Evolutionary conservation across 2,113 vertebrate genomes (phyloP), one percentile per base, ranked within the genome.

Genomic region (Potamarius usumacintae): DNA sequence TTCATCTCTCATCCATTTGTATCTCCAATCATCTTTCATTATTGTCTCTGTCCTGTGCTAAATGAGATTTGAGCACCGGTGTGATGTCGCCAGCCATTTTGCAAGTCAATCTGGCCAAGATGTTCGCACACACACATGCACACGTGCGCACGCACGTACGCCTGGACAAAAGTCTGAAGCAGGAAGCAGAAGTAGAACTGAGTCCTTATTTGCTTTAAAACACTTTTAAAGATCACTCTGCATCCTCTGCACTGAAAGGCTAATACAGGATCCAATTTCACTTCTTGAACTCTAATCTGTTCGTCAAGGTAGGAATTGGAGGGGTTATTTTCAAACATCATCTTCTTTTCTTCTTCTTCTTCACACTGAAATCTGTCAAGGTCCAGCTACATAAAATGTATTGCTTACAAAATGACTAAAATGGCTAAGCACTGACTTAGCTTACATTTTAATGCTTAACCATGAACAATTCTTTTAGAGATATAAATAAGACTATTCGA

Each of bases 251-350:
- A 89, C 88, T 94, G 93, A 95, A 94, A 95, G 67, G 89, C 87
- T 94, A 94, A 94, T 93, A 93, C 90, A 65, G 90, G 91, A 93
- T 71, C 91, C 87, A 91, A 91, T 91, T 92, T 93, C 81, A 93
- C 93, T 94, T 93, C 90, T 87, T 84, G 86, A 71, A 83, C 81
- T 79, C 91, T 92, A 92, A 91, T 93, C 90, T 77, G 86, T 90
- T 90, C 81, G 89, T 86, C 74, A 88, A 89, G 90, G 90, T 89
- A 88, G 89, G 85, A 88, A 87, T 87, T 63, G 20, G 84, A 57
- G 65, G 86, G 77, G 71, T 65, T 63, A n/a, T 72, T 82, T 78
- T 60, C 62, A 87, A 77, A 87, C 55, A 27, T 69, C 71, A 27
- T 69, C 71, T 48, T 60, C 22, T 34, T 42, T 42, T 22, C 53